Percentiles rank a stretch among this genome's conserved stretches.
phyloP scores from a whole-genome alignment of 2,113 vertebrate species.

The Megaceryle torquata region DNA sequence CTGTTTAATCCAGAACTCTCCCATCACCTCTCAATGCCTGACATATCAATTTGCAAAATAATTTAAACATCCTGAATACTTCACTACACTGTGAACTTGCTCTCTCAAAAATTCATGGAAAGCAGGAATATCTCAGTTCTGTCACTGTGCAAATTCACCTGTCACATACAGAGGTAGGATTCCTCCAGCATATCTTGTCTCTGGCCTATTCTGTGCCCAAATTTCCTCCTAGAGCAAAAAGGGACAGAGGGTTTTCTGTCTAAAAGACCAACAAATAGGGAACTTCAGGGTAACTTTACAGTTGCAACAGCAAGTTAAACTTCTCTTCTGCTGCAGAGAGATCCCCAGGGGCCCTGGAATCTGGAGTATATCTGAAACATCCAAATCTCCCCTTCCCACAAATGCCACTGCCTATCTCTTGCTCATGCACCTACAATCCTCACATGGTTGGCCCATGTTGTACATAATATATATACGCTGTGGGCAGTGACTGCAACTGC shows the following conservation, averaged over 20 bases:
- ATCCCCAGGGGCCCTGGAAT: background rate
- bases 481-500: background rate
- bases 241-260: background rate
- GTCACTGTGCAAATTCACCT: background rate
- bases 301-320: background rate
- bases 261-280: background rate
- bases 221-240: background rate
- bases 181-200: background rate
- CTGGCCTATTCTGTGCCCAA: background rate
- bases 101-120: background rate
- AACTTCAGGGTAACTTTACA: background rate
- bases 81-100: background rate
- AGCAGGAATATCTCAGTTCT: background rate
- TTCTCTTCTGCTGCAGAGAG: background rate
- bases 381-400: background rate
- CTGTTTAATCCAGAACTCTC: background rate
- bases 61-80: background rate
- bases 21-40: background rate
- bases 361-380: background rate
- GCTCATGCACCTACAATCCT: background rate
- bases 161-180: background rate
- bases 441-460: rapidly evolving
- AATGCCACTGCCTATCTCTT: background rate
- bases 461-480: rapidly evolving
- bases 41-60: background rate